Base-by-base conservation (phyloP, 2,888 invertebrate species). In the Brachylomia viminalis region DNA sequence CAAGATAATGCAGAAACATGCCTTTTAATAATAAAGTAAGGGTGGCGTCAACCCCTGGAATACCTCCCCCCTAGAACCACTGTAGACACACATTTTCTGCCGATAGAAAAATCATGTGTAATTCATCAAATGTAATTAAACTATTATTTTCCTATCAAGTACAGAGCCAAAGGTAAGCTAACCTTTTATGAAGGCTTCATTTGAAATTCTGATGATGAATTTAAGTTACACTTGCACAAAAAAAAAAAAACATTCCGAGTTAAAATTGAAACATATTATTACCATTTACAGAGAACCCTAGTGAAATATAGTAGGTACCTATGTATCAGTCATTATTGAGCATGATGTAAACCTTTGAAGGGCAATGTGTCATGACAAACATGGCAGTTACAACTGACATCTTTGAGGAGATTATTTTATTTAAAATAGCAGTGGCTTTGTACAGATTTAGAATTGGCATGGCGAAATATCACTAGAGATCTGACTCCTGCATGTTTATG, bases 301-400 rank as follows among this genome's bases (percentile, higher is more conserved):
- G 15, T 58, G 47, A 73, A 67, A 58, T 49, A 64, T 20, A 59
- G 23, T 62, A 73, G 17, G 61, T 62, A 54, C 20, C 17, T 33
- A 58, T 56, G 13, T 76, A 74, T 65, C 54, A 71, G 30, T 75
- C 58, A 72, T 65, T 79, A 80, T 58, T 77, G 69, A 83, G 59
- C 42, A 86, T 81, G 84, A 84, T 84, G 79, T 82, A 73, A 86
- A 86, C 74, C 71, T 83, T 74, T 85, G 82, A 84, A 86, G 81
- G 86, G 81, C 84, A 82, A 81, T 86, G 79, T 86, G 86, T 86
- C 84, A 86, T 79, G 68, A 83, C 69, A 75, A 79, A 68, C 58
- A 73, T 77, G 71, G 71, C 68, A 77, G 84, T 75, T 72, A 66
- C 56, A 73, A 75, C 30, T 75, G 58, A 77, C 27, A 68, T 65